Evolutionary conservation across 2,888 invertebrate species (phyloP).

Genomic region (Melinaea marsaeus): DNA sequence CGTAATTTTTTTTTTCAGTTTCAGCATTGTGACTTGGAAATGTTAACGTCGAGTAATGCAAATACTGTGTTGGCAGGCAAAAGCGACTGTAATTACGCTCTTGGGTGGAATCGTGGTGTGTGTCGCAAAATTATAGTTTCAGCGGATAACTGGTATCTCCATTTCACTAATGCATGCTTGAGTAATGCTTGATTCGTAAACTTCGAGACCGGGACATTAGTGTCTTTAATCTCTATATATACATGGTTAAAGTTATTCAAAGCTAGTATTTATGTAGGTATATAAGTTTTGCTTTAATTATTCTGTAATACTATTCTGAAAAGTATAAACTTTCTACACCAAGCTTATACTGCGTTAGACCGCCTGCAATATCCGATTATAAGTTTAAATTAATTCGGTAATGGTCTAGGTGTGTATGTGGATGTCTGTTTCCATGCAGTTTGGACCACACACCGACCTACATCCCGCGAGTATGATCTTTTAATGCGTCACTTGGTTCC

Average conservation of each 20-base stretch:
- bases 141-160: conserved; percentile 12
- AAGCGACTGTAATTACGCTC: conserved; percentile 57
- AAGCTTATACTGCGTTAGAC: no score
- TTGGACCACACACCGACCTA: conserved; percentile 40
- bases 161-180: conserved; percentile 3
- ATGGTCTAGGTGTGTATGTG: not conserved
- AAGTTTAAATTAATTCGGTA: not conserved
- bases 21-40: conserved; percentile 36
- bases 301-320: no score
- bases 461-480: conserved; percentile 53
- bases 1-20: conserved; percentile 33
- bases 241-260: no score
- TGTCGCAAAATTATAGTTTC: conserved; percentile 27
- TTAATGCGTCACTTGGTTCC: conserved; percentile 56
- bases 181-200: not conserved
- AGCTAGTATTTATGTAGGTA: no score
- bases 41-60: conserved; percentile 48
- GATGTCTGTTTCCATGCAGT: conserved; percentile 36
- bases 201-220: not conserved
- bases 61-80: conserved; percentile 53
- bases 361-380: not conserved
- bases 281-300: no score
- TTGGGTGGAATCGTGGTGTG: conserved; percentile 46
- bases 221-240: no score
- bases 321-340: no score